Conservation (phyloP, 2,113 vertebrate genomes). For the Odocoileus hemionus region DNA sequence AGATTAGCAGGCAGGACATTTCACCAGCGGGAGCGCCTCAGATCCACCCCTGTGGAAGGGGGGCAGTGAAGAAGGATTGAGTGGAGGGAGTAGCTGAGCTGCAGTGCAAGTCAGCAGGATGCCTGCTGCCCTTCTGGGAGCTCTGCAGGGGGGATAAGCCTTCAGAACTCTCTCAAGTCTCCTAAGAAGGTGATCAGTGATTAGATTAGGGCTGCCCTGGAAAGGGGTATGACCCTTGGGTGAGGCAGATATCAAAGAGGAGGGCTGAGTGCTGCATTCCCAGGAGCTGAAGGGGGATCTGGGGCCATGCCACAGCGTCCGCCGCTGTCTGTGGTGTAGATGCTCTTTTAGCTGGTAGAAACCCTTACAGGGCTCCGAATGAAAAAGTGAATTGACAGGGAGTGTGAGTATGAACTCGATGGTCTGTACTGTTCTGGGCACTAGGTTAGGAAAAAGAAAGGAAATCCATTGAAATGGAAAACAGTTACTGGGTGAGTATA, state of each 20-base stretch:
- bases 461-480: background rate
- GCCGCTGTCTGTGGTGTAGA: background rate
- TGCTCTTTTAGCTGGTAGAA: background rate
- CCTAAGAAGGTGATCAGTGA: background rate
- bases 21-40: background rate
- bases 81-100: background rate
- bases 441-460: background rate
- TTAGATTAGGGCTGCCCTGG: background rate
- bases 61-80: background rate
- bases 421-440: background rate
- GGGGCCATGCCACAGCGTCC: background rate
- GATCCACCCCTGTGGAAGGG: background rate
- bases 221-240: no score
- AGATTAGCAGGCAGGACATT: background rate
- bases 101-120: background rate
- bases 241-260: background rate
- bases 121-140: background rate
- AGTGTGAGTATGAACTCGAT: background rate
- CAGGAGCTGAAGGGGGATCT: background rate
- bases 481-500: background rate
- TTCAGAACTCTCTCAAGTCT: background rate
- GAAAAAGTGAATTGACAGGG: background rate
- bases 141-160: background rate
- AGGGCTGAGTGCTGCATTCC: background rate
- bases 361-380: background rate